These are phyloP conservation scores for Girardinus metallicus DNA, from an alignment of 2,797 vertebrate species.

Conservation along the genomic window DNA sequence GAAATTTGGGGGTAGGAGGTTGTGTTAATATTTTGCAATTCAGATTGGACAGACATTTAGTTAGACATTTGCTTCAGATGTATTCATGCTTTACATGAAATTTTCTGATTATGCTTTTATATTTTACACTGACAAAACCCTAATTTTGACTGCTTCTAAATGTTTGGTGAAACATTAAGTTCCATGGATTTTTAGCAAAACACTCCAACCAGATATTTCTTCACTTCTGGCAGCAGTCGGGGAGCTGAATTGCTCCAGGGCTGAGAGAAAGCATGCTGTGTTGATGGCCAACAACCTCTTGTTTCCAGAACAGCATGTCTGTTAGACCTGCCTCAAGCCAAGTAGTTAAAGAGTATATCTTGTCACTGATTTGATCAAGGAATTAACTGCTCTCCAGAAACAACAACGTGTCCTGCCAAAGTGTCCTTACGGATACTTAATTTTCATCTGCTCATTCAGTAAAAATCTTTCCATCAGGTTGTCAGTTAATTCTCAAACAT, in stretches of 20 bases:
- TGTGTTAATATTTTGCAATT: conserved; percentile 69
- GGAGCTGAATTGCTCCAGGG: conserved; percentile 22
- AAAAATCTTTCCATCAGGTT: conserved; percentile 12
- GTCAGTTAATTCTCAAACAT: conserved; percentile 6
- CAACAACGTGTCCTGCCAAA: conserved; percentile 21
- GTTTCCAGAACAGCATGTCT: conserved; percentile 30
- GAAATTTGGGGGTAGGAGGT: conserved; percentile 58
- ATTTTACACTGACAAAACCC: conserved; percentile 43
- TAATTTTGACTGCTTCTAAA: conserved; percentile 36
- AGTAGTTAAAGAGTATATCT: conserved; percentile 34
- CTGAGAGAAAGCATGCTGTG: conserved; percentile 30
- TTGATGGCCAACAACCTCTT: conserved; percentile 37
- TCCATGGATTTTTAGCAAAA: conserved; percentile 20
- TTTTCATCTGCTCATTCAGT: conserved; percentile 20
- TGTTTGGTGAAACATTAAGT: conserved; percentile 17
- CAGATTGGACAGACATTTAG: conserved; percentile 48
- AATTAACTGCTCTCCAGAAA: conserved; percentile 36
- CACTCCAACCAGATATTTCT: conserved; percentile 18
- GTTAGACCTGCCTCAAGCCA: conserved; percentile 32
- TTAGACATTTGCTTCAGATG: conserved; percentile 64
- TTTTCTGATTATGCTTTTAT: conserved; percentile 52
- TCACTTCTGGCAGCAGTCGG: conserved; percentile 30
- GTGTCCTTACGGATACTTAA: conserved; percentile 37
- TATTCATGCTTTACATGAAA: conserved; percentile 50
- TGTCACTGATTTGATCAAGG: conserved; percentile 15